Base-by-base conservation (phyloP, 2,888 invertebrate species). In the Ariolimax columbianus region DNA sequence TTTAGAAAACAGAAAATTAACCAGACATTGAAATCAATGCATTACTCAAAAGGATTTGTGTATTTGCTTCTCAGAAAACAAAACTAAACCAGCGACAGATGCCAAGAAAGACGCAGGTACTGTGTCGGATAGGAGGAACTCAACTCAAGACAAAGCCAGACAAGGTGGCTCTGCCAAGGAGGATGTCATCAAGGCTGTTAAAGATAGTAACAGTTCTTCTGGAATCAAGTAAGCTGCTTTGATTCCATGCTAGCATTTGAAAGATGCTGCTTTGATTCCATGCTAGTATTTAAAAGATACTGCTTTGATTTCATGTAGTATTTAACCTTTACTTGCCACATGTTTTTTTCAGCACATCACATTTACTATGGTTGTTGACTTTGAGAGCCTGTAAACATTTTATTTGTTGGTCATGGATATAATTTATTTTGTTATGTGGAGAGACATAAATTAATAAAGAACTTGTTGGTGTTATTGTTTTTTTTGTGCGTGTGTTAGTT, bases 31-130 rank as follows among this genome's bases (percentile, higher is more conserved):
- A 51, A 17, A 51, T 51, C 11, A 51, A 51, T 51, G 17, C 7
- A 11, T 51, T 51, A 51, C 17, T 51, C 17, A 11, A 51, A 51
- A 3, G n/a, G n/a, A 30, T 59, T 30, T 63, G n/a, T 63, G n/a
- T 11, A 63, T n/a, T 63, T 63, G 17, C n/a, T 77, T 30, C 17
- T 33, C 73, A 75, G 43, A 47, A 30, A 17, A 26, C n/a, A 75
- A 75, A 75, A 3, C 36, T 38, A 77, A 77, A 77, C 77, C 59
- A 77, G 38, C 19, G 19, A 23, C 55, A 36, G 77, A 77, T 11
- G 59, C 4, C 36, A 77, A 77, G 77, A 55, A 55, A 23, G 77
- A 55, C 9, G 26, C 26, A 55, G 26, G 11, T 55, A 14, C 77
- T 9, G 55, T 55, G 19, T 33, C 6, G 1, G 55, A 77, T 26